A percentile compares a stretch with the other conserved stretches of the same genome.
Conservation (phyloP, 2,888 invertebrate species). For the Papilio gigon region DNA sequence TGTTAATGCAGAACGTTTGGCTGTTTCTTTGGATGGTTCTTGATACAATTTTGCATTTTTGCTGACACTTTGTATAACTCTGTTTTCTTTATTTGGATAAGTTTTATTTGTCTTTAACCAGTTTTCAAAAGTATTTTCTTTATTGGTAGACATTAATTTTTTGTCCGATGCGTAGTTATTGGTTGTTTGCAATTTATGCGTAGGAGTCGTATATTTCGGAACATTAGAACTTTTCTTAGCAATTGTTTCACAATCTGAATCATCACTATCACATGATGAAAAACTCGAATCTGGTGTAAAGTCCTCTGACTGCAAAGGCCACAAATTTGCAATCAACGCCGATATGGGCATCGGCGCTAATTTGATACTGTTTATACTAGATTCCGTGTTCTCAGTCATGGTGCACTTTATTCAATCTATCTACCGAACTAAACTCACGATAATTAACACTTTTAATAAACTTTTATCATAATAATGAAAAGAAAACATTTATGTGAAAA, state of each 20-base stretch:
- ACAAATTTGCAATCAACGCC: slow-evolving; percentile 70
- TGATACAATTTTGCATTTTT: slow-evolving; percentile 48
- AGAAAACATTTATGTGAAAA: slow-evolving; percentile 26
- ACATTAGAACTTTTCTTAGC: slow-evolving; percentile 55
- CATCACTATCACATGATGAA: slow-evolving; percentile 69
- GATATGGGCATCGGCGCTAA: slow-evolving; percentile 78
- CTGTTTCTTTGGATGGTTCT: slow-evolving; percentile 54
- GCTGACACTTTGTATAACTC: slow-evolving; percentile 48
- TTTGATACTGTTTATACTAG: slow-evolving; percentile 72
- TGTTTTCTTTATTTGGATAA: slow-evolving; percentile 57
- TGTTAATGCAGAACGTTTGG: slow-evolving; percentile 56
- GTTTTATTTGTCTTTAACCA: slow-evolving; percentile 54
- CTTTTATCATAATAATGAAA: neutral
- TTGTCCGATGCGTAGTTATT: slow-evolving; percentile 64
- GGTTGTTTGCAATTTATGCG: slow-evolving; percentile 53
- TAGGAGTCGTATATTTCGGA: slow-evolving; percentile 59
- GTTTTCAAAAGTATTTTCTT: slow-evolving; percentile 61
- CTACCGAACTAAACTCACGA: slow-evolving; percentile 41
- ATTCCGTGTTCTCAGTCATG: slow-evolving; percentile 70
- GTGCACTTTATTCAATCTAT: slow-evolving; percentile 40
- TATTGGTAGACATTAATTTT: slow-evolving; percentile 56
- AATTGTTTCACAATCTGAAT: slow-evolving; percentile 62
- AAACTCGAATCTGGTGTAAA: slow-evolving; percentile 65
- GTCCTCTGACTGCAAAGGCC: slow-evolving; percentile 60
- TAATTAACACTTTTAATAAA: slow-evolving; percentile 18